These are phyloP conservation scores for Tragelaphus strepsiceros DNA, from an alignment of 2,113 vertebrate genomes.

Conservation along the genomic window DNA sequence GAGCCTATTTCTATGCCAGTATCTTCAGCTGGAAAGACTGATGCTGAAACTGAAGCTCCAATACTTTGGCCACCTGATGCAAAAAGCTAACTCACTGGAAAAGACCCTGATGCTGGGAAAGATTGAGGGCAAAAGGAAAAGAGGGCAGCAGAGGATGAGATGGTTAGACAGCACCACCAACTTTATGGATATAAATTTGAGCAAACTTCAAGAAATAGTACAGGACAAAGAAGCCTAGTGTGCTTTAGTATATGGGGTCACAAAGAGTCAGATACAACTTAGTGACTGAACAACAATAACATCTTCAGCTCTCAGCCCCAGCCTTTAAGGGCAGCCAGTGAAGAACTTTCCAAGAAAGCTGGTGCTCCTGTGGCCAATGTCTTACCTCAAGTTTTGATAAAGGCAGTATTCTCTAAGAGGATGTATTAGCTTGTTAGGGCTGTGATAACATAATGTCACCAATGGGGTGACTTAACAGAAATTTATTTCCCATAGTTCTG, in stretches of 20 bases:
- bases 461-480: not conserved
- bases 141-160: not conserved
- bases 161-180: not conserved
- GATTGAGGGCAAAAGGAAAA: not conserved
- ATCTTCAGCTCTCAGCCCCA: not conserved
- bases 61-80: not conserved
- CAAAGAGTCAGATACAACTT: not conserved
- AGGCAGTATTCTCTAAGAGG: not conserved
- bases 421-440: not conserved
- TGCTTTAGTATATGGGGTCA: not conserved
- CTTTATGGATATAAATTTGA: not conserved
- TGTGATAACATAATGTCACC: not conserved
- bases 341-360: not conserved
- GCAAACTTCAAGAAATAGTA: not conserved
- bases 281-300: not conserved
- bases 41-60: not conserved
- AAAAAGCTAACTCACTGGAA: not conserved
- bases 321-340: not conserved
- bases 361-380: not conserved
- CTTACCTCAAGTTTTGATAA: not conserved
- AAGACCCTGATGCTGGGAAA: not conserved
- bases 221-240: not conserved
- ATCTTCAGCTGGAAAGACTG: not conserved
- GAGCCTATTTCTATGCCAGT: not conserved
- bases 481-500: not conserved